A percentile compares a stretch with the other conserved stretches of the same genome.
phyloP scores from a whole-genome alignment of 2,797 vertebrate species.

The Coluber constrictor region DNA sequence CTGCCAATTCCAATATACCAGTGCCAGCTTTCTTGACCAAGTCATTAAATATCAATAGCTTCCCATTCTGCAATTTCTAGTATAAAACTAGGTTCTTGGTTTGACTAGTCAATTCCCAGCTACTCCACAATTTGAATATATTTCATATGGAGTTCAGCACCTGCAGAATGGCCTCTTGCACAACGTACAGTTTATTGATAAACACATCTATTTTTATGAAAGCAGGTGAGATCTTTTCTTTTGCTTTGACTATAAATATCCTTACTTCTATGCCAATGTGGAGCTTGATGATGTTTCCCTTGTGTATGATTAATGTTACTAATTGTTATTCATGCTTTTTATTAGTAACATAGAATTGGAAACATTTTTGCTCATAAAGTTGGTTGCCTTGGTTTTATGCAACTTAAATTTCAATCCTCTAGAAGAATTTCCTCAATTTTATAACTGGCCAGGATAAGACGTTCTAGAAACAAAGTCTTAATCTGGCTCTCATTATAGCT shows the following conservation, averaged over 20 bases:
- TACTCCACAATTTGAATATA: not conserved
- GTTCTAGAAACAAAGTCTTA: slow-evolving; percentile 31
- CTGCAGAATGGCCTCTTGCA: not conserved
- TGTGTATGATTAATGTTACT: not conserved
- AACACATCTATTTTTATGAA: not conserved
- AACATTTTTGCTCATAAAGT: not conserved
- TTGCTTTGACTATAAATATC: not conserved
- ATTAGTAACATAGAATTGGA: not conserved
- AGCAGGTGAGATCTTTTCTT: not conserved
- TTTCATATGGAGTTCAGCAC: not conserved
- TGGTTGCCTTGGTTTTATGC: not conserved
- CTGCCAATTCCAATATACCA: not conserved
- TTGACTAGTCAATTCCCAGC: not conserved
- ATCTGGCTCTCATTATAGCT: slow-evolving; percentile 34
- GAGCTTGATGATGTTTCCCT: not conserved
- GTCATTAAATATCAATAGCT: not conserved
- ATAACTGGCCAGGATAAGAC: slow-evolving; percentile 6
- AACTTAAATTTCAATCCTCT: not conserved
- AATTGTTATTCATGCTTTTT: not conserved
- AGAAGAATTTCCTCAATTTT: slow-evolving; percentile 34
- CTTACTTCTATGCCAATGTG: not conserved
- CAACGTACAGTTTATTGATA: not conserved
- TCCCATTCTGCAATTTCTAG: not conserved
- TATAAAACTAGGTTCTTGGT: not conserved
- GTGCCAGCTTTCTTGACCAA: not conserved